Evolutionary conservation across 2,888 invertebrate species (phyloP).

Genomic region (Protodeltote pygarga): DNA sequence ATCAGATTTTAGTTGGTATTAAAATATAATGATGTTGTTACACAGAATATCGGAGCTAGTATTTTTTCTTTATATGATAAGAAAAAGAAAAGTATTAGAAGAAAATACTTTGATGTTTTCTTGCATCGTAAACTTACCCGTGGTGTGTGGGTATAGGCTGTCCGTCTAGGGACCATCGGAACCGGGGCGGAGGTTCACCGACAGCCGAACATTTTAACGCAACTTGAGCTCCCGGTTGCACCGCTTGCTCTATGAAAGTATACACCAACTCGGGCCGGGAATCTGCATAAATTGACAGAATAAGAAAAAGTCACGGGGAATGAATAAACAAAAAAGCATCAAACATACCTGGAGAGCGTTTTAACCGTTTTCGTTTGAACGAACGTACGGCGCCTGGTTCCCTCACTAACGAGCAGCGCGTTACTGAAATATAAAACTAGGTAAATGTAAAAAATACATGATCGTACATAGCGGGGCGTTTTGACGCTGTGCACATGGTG

Average conservation of each 20-base stretch:
- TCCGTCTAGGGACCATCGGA: constrained; percentile 79
- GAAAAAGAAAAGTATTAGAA: background rate
- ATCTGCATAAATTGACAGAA: constrained; percentile 81
- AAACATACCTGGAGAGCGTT: constrained; percentile 73
- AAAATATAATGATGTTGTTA: constrained; percentile 33
- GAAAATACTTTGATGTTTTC: background rate
- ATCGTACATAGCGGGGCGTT: constrained; percentile 27
- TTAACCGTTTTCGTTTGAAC: constrained; percentile 77
- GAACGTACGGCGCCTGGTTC: constrained; percentile 60
- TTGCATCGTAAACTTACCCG: constrained; percentile 61
- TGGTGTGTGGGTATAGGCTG: constrained; percentile 80
- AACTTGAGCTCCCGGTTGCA: constrained; percentile 90
- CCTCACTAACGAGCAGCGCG: constrained; percentile 76
- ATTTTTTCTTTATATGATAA: constrained; percentile 18
- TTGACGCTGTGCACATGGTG: constrained; percentile 43
- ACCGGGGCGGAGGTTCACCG: constrained; percentile 93
- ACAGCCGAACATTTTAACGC: constrained; percentile 95
- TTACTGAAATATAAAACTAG: constrained; percentile 68
- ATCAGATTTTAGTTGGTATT: constrained; percentile 24
- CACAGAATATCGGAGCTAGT: background rate
- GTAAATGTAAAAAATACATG: constrained; percentile 53
- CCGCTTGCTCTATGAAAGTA: constrained; percentile 93
- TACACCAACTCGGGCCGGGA: constrained; percentile 93
- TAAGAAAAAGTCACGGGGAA: constrained; percentile 34
- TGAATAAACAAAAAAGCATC: constrained; percentile 45